Conservation (phyloP, 2,113 vertebrate genomes). For the Chroicocephalus ridibundus region DNA sequence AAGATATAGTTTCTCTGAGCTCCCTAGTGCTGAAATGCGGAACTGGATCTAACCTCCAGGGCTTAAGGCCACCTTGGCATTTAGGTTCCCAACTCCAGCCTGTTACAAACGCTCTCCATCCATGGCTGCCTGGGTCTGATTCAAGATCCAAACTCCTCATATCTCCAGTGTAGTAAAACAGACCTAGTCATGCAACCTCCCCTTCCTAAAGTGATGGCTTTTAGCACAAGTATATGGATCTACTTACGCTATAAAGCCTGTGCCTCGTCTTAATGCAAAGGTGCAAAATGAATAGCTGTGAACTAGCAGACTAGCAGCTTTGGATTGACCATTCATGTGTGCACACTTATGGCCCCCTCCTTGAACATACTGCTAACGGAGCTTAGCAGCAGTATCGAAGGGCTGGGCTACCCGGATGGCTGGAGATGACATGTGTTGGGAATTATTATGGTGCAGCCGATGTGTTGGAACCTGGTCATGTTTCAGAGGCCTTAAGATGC, state of each 20-base stretch:
- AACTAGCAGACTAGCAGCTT: background rate
- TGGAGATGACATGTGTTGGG: accelerated
- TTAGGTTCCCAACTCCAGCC: background rate
- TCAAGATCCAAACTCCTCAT: background rate
- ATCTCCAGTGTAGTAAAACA: background rate
- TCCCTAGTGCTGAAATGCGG: background rate
- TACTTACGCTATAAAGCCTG: background rate
- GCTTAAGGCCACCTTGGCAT: background rate
- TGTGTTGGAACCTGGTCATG: background rate
- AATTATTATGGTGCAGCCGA: background rate
- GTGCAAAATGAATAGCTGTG: background rate
- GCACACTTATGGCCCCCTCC: background rate
- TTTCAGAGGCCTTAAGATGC: background rate
- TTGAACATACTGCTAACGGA: background rate
- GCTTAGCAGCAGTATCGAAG: background rate
- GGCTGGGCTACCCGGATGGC: background rate
- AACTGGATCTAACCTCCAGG: background rate
- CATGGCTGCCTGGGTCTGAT: background rate
- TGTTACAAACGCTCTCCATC: background rate
- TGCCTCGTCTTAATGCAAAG: background rate
- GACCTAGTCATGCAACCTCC: background rate
- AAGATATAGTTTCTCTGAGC: background rate
- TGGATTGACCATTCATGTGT: background rate
- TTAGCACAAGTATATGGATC: background rate
- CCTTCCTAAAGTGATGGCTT: background rate